Conservation (phyloP, 2,888 invertebrate species). For the Aromia moschata region DNA sequence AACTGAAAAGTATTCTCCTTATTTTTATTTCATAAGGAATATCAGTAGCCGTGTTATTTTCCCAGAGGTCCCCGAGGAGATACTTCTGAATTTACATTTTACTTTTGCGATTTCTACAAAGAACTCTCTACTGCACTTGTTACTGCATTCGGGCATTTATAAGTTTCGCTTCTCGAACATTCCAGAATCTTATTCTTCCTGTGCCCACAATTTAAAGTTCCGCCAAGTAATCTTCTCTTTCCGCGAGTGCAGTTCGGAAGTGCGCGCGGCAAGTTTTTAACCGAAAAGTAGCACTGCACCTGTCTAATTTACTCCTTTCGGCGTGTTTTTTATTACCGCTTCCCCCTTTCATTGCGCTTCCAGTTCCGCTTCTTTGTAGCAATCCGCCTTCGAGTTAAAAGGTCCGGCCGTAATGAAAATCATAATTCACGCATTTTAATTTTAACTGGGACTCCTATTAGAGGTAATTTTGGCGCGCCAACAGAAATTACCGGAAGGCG, state of each 20-base stretch:
- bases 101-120: not conserved
- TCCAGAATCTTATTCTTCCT: slow-evolving; percentile 15
- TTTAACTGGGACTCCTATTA: too few relatives aligned
- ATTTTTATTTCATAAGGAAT: too few relatives aligned
- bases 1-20: too few relatives aligned
- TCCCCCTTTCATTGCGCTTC: not conserved
- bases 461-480: too few relatives aligned
- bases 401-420: slow-evolving; percentile 22
- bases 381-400: not conserved
- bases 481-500: too few relatives aligned
- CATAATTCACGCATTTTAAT: slow-evolving; percentile 26
- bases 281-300: slow-evolving; percentile 35
- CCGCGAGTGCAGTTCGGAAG: slow-evolving; percentile 32
- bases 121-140: not conserved
- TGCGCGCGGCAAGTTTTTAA: slow-evolving; percentile 22
- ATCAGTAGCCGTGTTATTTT: slow-evolving; percentile 2
- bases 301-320: slow-evolving; percentile 39
- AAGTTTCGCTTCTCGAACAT: slow-evolving; percentile 32
- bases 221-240: slow-evolving; percentile 34
- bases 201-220: slow-evolving; percentile 33
- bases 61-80: not conserved
- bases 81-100: not conserved
- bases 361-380: not conserved
- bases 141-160: not conserved
- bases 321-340: slow-evolving; percentile 15